A percentile compares a stretch with the other conserved stretches of the same genome.
phyloP scores from a whole-genome alignment of 2,888 invertebrate species.

The Gari tellinella region DNA sequence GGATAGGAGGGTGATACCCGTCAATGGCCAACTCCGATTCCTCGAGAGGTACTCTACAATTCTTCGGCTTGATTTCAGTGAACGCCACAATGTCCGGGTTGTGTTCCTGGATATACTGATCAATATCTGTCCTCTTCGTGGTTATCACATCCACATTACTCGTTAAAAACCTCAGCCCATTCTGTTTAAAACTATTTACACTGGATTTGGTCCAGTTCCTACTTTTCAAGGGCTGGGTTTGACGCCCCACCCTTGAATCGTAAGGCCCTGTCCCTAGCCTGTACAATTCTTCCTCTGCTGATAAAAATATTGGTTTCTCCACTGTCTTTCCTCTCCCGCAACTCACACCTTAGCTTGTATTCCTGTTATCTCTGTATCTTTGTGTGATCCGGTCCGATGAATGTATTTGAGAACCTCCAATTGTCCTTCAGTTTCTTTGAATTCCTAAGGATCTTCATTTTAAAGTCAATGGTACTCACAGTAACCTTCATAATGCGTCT shows the following conservation, averaged over 20 bases:
- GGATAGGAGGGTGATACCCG: conserved; percentile 2
- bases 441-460: not conserved
- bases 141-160: conserved; percentile 3
- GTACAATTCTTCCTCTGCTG: not conserved
- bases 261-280: not conserved
- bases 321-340: not conserved
- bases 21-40: not conserved
- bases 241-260: conserved; percentile 2
- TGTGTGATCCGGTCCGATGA: not conserved
- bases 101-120: not conserved
- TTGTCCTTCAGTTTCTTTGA: not conserved
- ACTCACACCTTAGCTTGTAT: not conserved
- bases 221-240: not conserved
- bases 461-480: not conserved
- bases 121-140: not conserved
- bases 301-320: conserved; percentile 8
- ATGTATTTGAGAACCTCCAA: not conserved
- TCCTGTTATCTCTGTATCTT: not conserved
- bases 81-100: not conserved
- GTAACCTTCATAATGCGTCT: not conserved
- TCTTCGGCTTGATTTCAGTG: conserved; percentile 5
- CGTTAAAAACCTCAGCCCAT: not conserved
- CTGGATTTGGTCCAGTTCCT: not conserved
- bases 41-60: not conserved
- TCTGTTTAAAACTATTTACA: conserved; percentile 3